Conservation (phyloP, 2,888 invertebrate species). For the Amiota communis region DNA sequence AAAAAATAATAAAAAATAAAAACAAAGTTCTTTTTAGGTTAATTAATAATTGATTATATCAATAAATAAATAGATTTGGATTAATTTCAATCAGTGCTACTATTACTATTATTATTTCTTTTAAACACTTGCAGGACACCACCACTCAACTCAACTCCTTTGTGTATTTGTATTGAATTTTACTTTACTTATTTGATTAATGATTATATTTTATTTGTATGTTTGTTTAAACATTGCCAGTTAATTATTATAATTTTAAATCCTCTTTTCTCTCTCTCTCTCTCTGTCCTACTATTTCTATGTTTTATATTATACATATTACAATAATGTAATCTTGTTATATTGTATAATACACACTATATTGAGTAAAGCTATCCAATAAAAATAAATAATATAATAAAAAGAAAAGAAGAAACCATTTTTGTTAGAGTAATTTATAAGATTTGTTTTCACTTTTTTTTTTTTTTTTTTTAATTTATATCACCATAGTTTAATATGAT, state of each 20-base stretch:
- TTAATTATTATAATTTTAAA: conserved; percentile 1
- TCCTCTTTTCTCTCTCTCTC: not conserved
- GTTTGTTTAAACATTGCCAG: conserved; percentile 15
- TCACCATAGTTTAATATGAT: not conserved
- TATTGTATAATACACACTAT: too few species aligned
- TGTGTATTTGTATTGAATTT: not conserved
- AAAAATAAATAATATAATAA: too few species aligned
- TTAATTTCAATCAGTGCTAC: not conserved
- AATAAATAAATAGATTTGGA: too few species aligned
- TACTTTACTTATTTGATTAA: too few species aligned
- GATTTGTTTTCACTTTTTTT: conserved; percentile 37
- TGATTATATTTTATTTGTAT: not conserved
- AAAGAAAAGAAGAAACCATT: conserved; percentile 36
- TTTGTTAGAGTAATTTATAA: conserved; percentile 64
- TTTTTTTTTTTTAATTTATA: conserved; percentile 10
- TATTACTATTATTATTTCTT: not conserved
- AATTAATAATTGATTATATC: not conserved
- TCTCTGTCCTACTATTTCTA: too few species aligned
- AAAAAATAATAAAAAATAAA: conserved; percentile 42
- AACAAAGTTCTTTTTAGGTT: conserved; percentile 23
- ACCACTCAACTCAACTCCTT: not conserved
- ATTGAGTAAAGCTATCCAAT: too few species aligned
- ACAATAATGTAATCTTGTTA: too few species aligned
- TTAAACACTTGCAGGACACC: not conserved
- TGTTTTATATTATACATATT: too few species aligned